A percentile compares a stretch with the other conserved stretches of the same genome.
These are phyloP conservation scores for Echiichthys vipera DNA, from an alignment of 2,797 vertebrate genomes.

Conservation along the genomic window DNA sequence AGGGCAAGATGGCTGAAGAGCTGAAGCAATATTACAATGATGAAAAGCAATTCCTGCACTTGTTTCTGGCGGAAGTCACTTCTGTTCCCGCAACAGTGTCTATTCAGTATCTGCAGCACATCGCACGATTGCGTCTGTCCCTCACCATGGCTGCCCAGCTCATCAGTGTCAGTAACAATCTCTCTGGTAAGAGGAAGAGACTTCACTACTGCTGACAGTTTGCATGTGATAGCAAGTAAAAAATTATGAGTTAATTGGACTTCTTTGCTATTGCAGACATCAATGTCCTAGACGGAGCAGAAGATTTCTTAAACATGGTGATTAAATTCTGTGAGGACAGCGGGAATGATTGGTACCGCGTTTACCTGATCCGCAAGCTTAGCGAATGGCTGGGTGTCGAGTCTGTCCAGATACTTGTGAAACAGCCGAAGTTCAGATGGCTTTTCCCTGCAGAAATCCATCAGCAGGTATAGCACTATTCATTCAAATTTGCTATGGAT, in stretches of 20 bases:
- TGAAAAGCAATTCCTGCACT: conserved; percentile 31
- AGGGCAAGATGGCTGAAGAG: not conserved
- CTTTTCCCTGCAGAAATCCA: conserved; percentile 53
- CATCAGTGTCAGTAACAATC: conserved; percentile 30
- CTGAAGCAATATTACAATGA: not conserved
- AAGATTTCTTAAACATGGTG: conserved; percentile 41
- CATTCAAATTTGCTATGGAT: not conserved
- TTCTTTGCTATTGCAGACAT: conserved; percentile 20
- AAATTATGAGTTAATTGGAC: not conserved
- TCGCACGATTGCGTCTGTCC: conserved; percentile 45
- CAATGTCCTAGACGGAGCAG: conserved; percentile 8
- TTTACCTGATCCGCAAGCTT: conserved; percentile 62
- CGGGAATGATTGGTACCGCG: conserved; percentile 55
- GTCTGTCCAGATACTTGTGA: conserved; percentile 33
- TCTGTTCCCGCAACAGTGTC: conserved; percentile 18
- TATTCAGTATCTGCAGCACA: conserved; percentile 45
- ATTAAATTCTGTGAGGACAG: conserved; percentile 41
- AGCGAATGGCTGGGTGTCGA: conserved; percentile 24
- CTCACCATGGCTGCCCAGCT: conserved; percentile 44
- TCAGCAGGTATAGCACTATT: conserved; percentile 42
- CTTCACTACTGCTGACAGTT: not conserved
- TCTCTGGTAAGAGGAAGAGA: conserved; percentile 38
- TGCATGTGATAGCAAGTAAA: not conserved
- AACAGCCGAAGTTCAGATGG: conserved; percentile 38
- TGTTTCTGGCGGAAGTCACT: not conserved